phyloP scores from a whole-genome alignment of 1,140 invertebrate species.

The Drosophila parabipectinata region DNA sequence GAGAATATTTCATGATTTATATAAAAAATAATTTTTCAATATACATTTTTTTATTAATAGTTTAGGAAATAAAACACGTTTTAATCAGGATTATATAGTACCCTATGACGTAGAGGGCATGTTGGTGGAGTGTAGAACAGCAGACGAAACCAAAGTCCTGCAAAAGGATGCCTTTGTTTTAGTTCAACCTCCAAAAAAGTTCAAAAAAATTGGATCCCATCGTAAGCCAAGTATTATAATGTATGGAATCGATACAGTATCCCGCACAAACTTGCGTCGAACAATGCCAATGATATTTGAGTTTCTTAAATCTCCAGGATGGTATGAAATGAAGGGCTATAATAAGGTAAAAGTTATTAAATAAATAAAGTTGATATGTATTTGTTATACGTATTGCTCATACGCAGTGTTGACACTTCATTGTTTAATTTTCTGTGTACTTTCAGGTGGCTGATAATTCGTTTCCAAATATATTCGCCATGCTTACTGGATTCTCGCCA shows the following conservation, averaged over 20 bases:
- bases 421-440: neutral
- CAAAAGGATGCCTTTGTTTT: conserved; percentile 53
- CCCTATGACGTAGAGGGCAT: conserved; percentile 50
- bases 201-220: neutral
- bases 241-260: conserved; percentile 64
- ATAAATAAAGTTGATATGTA: conserved; percentile 16
- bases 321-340: conserved; percentile 68
- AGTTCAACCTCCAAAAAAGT: conserved; percentile 25
- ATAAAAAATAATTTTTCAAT: neutral
- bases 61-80: conserved; percentile 11
- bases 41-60: neutral
- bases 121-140: conserved; percentile 37
- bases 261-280: conserved; percentile 82
- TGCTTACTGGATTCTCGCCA: conserved; percentile 88
- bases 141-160: conserved; percentile 4
- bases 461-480: conserved; percentile 92
- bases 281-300: conserved; percentile 57
- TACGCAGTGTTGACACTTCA: too few species aligned
- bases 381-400: too few species aligned
- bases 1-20: too few species aligned
- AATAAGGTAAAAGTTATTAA: conserved; percentile 54
- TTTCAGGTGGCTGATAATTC: conserved; percentile 89
- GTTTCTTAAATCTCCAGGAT: conserved; percentile 41
- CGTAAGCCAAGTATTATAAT: conserved; percentile 59
- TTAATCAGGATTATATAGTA: conserved; percentile 41